Base-by-base conservation (phyloP, 2,113 vertebrate genomes). In the Limnothrissa miodon region DNA sequence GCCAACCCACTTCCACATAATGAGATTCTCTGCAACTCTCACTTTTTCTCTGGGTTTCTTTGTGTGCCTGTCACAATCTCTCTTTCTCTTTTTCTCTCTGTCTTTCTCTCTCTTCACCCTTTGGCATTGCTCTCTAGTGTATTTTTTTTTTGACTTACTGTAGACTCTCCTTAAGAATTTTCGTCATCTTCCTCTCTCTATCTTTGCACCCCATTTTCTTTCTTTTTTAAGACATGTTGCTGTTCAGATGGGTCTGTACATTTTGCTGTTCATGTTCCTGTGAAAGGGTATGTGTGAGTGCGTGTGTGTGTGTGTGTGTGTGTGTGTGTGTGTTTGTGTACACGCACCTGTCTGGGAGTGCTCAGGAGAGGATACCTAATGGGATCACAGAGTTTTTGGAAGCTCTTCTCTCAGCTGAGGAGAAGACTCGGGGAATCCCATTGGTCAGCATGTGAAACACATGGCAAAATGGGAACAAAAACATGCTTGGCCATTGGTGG, bases 231-330 rank as follows among this genome's bases (percentile, higher is more conserved):
- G 13, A 15, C 33, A 53, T 53, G 51, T 53, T 0, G 11, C 62
- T 17, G 62, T 70, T 36, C 29, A 33, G 13, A 33, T 11, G 10
- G 4, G 13, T 10, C 5, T 62, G 23, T 62, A 29, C 42, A 42
- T 13, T 33, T 13, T 36, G 29, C 25, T 80, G 15, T 80, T 39
- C 39, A 1, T 59, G 80, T 39, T 17, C 29, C 17, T 81, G 80
- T 80, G 48, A 19, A n/a, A n/a, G n/a, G n/a, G n/a, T n/a, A n/a
- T n/a, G n/a, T 39, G 45, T 82, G 6, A 10, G 21, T 78, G 79
- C 80, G 80, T 84, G 45, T 48, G 59, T 74, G 81, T 74, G 56
- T 45, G 17, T 33, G 51, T 78, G 66, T 78, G n/a, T n/a, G 66
- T 51, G 66, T 83, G 33, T 39, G 44, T 46, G 4, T 74, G 42